Evolutionary conservation across 1,140 invertebrate species (phyloP), one percentile per base, ranked within the genome.

Genomic region (Galleria mellonella): DNA sequence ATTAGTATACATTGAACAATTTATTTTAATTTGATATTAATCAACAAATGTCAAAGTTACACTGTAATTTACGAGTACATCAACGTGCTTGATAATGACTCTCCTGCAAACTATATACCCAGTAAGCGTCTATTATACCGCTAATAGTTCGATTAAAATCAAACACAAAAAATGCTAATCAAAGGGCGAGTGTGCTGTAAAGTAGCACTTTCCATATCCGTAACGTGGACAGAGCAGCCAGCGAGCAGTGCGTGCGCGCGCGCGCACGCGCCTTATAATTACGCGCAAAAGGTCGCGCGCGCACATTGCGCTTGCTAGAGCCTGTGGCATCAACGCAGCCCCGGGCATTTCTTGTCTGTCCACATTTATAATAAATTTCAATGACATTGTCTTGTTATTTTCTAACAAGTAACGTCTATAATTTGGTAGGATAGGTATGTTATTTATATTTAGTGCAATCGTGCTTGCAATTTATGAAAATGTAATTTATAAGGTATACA

Each of bases 221-320:
- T 44, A 43, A 15, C 32, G 28, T 35, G 35, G 32, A 36, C 51
- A 40, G 39, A 31, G 43, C 53, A 50, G 41, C 40, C 10, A 15
- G 53, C 51, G 65, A 46, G 60, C 35, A 57, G 54, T 59, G 62
- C 59, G 67, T 60, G 62, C 36, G 44, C 44, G 41, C 29, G 33
- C 29, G 46, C 72, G 69, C 74, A 76, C 72, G 70, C 71, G 72
- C 60, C 59, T 62, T 51, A 65, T 75, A 81, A 83, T 17, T 83
- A 81, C 69, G 62, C 50, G 51, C 63, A 41, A 60, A 82, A 83
- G 78, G 78, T 83, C 78, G 74, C 72, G 58, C 52, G 70, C 64
- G 61, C 78, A 83, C 78, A 83, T 83, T 83, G 78, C 74, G 72
- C 63, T 46, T 6, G 43, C 50, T 39, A 35, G 41, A 48, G 37